These are phyloP conservation scores for Tolypeutes matacus DNA, from an alignment of 2,797 vertebrate species.

Conservation along the genomic window DNA sequence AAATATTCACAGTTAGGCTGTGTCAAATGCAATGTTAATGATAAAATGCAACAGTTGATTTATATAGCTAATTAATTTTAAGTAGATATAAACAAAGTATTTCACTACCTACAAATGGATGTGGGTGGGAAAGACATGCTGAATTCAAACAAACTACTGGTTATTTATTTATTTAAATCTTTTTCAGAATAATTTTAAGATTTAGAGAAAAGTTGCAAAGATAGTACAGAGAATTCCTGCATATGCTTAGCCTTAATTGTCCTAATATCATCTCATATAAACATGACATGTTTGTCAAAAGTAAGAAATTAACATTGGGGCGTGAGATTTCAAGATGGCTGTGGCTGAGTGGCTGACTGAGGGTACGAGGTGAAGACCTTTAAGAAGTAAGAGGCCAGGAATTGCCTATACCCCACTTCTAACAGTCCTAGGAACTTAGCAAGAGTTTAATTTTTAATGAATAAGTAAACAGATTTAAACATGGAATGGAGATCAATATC, in stretches of 20 bases:
- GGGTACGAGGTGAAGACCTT: too few species aligned
- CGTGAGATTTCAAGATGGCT: too few species aligned
- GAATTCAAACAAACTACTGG: background rate
- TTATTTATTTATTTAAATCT: background rate
- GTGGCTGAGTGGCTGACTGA: too few species aligned
- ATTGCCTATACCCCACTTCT: too few species aligned
- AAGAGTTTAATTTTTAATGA: too few species aligned
- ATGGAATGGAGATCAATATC: too few species aligned
- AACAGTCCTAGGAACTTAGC: too few species aligned
- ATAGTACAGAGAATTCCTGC: background rate
- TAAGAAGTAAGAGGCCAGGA: too few species aligned
- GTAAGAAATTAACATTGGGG: too few species aligned
- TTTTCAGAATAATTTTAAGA: background rate
- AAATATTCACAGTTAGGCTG: background rate
- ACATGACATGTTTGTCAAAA: background rate
- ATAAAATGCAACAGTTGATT: background rate
- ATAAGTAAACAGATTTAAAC: too few species aligned
- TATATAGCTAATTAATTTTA: background rate
- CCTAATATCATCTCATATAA: background rate
- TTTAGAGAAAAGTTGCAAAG: background rate
- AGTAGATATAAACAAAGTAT: background rate
- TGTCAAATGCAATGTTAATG: background rate
- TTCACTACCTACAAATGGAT: background rate
- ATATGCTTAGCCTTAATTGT: background rate
- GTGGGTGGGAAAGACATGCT: background rate